A percentile compares a stretch with the other conserved stretches of the same genome.
phyloP scores from a whole-genome alignment of 2,888 invertebrate genomes.

The Pammene aurita region DNA sequence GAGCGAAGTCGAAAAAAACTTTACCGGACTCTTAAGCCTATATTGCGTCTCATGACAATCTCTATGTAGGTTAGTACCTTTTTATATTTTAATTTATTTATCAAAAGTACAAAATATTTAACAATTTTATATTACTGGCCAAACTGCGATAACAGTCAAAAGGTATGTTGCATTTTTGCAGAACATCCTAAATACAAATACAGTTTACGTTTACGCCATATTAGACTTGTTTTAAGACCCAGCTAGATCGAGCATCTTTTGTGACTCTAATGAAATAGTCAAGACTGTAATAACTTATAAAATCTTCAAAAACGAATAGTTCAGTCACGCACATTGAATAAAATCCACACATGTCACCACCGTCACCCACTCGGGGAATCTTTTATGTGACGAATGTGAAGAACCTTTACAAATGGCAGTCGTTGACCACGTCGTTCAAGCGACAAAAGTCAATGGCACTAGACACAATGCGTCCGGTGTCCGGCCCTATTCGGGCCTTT shows the following conservation, averaged over 20 bases:
- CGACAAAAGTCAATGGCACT: conserved; percentile 64
- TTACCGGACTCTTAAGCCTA: no score
- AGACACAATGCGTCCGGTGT: conserved; percentile 42
- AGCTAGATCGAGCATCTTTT: not conserved
- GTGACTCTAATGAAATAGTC: not conserved
- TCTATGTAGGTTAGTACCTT: no score
- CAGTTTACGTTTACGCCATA: no score
- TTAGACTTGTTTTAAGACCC: not conserved
- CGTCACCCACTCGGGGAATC: conserved; percentile 22
- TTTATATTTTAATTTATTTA: no score
- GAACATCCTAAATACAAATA: no score
- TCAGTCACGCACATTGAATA: conserved; percentile 17
- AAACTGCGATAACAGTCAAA: no score
- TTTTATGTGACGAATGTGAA: conserved; percentile 32
- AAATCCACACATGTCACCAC: conserved; percentile 20
- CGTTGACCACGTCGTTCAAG: conserved; percentile 52
- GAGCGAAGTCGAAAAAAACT: no score
- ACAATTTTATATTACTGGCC: no score
- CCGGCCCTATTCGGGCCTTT: conserved; percentile 43
- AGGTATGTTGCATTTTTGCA: no score
- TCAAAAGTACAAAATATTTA: no score
- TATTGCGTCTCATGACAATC: no score
- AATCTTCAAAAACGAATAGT: conserved; percentile 4
- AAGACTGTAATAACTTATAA: not conserved
- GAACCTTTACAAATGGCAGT: conserved; percentile 38